A percentile compares a stretch with the other conserved stretches of the same genome.
Conservation (phyloP, 92 coral and sea anemone species). For the Zoanthus solanderi region DNA sequence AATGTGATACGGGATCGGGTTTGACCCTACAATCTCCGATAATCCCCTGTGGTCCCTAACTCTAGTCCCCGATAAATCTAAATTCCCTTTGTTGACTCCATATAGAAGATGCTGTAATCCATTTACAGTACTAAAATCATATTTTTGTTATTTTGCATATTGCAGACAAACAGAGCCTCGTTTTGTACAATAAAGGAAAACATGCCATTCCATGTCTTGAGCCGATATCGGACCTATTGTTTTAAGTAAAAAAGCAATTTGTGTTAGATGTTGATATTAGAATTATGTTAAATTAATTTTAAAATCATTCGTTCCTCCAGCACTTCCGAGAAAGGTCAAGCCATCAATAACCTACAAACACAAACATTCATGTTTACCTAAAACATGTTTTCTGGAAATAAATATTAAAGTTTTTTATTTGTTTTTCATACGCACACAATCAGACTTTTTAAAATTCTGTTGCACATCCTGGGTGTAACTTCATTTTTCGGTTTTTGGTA, state of each 20-base stretch:
- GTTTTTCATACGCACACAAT: not conserved
- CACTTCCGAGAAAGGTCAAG: slow-evolving; percentile 11
- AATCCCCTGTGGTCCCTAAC: too few relatives aligned
- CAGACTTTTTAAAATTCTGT: not conserved
- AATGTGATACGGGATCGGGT: too few relatives aligned
- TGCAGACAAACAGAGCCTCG: slow-evolving; percentile 60
- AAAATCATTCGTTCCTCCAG: slow-evolving; percentile 29
- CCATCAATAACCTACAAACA: not conserved
- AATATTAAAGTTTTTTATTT: not conserved
- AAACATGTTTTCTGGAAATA: not conserved
- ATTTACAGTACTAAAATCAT: too few relatives aligned
- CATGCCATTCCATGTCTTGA: slow-evolving; percentile 51
- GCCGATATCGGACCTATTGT: slow-evolving; percentile 13
- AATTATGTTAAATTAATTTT: not conserved
- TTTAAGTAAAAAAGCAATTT: not conserved
- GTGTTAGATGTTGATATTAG: slow-evolving; percentile 24
- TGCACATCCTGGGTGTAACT: not conserved
- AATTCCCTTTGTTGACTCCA: too few relatives aligned
- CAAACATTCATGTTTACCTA: not conserved
- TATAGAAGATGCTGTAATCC: too few relatives aligned
- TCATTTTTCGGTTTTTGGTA: not conserved
- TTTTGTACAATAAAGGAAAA: slow-evolving; percentile 64
- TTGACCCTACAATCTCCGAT: too few relatives aligned
- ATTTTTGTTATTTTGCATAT: not conserved
- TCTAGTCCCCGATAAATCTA: too few relatives aligned